Base-by-base conservation (phyloP, 2,888 invertebrate species). In the Rhabditoides inermis region DNA sequence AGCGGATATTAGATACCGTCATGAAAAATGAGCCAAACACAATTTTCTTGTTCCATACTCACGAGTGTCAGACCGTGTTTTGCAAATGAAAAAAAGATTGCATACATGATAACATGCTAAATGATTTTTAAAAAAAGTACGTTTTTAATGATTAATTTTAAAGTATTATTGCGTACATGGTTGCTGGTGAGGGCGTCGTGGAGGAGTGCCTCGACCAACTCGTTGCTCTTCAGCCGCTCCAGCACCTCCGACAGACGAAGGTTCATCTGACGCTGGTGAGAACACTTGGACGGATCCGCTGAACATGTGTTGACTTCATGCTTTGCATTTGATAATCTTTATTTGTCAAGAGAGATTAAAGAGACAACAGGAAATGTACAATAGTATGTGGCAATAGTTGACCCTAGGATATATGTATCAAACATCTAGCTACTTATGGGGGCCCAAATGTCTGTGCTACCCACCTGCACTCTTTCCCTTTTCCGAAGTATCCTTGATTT, bases 251-350 rank as follows among this genome's bases (percentile, higher is more conserved):
- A 68, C 20, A 77, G 56, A 15, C 69, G 69, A 52, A 77, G 63
- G 49, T 76, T 77, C 72, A 78, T 71, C 45, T 77, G 68, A 23
- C 77, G 55, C 49, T 78, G 78, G 56, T 78, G 78, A 49, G 76
- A 77, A 12, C 75, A 75, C 26, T 69, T 66, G 3, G 70, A 72
- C 12, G 77, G 76, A 22, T 74, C 60, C 35, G 51, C 39, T 32
- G 37, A 36, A 42, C 18, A 36, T n/a, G n/a, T n/a, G n/a, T n/a
- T n/a, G n/a, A n/a, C n/a, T 12, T 15, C 12, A 44, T 23, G 12
- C 18, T 44, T 25, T 44, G 10, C 15, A 25, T 10, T 12, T 44
- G 6, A 25, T 10, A 39, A 39, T 48, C 48, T 48, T 6, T n/a
- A n/a, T n/a, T n/a, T n/a, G n/a, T n/a, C n/a, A n/a, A n/a, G n/a